Evolutionary conservation across 2,113 vertebrate species (phyloP), one percentile per base, ranked within the genome.

Genomic region (Alexandromys fortis): DNA sequence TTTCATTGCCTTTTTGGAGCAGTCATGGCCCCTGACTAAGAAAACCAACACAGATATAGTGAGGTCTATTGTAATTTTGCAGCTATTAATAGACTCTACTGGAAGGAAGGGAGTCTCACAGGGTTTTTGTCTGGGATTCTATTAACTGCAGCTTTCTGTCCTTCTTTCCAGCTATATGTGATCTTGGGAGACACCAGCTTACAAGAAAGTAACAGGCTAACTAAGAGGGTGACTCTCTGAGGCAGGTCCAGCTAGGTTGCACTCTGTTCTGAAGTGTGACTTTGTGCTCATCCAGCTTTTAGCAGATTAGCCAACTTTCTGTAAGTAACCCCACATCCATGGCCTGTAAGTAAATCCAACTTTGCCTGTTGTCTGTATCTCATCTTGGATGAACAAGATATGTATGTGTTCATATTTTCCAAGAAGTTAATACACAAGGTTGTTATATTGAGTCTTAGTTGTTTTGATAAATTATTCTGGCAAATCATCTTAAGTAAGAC

Each of bases 401-500:
- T 82, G 7, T 16, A n/a, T 82, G 13, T 38, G 33, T 61, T 82
- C 4, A 12, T 7, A 30, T 14, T 10, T 26, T 82, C 6, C 21
- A 3, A 38, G 52, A 73, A 38, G 6, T 61, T 82, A 61, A 38
- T 61, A 61, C 11, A 81, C 13, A 58, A 19, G 10, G 7, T 33
- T 79, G 26, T 22, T 79, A 35, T 22, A 55, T 35, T 0, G 4
- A 52, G 16, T 52, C 30, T 12, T 79, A 79, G 2, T 79, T 95
- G n/a, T 26, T 22, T 79, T 79, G 30, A 35, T 22, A 35, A 79
- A 52, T 55, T 35, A 22, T 5, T 17, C 3, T 55, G 11, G 16
- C 35, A 96, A 97, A 96, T 17, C 33, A 94, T 33, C 13, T 55
- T 55, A 35, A 35, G 19, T 79, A 49, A n/a, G 2, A 68, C 96